phyloP scores from a whole-genome alignment of 2,888 invertebrate species.

The Trachelus tabidus region DNA sequence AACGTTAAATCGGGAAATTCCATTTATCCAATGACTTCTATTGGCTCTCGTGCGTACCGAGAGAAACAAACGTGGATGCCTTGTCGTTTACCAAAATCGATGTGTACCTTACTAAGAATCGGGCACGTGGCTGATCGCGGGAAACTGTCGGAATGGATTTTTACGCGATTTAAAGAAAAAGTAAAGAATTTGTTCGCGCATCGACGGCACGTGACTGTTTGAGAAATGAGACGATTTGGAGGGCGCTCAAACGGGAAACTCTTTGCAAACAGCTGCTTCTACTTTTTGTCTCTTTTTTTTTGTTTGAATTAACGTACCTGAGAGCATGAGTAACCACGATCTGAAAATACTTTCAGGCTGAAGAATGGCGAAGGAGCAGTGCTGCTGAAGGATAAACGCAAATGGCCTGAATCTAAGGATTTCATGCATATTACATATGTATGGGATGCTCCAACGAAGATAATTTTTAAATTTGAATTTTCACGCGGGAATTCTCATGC shows the following conservation, averaged over 20 bases:
- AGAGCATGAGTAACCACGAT: neutral
- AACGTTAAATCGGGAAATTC: slow-evolving; percentile 46
- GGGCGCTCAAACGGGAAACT: neutral
- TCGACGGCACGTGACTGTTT: neutral
- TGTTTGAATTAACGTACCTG: neutral
- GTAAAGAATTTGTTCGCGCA: neutral
- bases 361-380: neutral
- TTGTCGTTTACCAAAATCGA: neutral
- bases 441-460: neutral
- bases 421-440: neutral
- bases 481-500: neutral
- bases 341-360: neutral
- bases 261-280: neutral
- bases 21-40: slow-evolving; percentile 26
- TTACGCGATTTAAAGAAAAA: neutral
- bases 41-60: neutral
- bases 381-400: neutral
- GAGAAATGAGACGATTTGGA: neutral
- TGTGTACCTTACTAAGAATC: neutral
- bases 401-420: neutral
- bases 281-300: neutral
- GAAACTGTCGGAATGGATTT: neutral
- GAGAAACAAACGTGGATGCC: neutral
- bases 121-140: neutral
- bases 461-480: neutral